Percentiles rank a stretch among this genome's conserved stretches.
These are phyloP conservation scores for Percopsis omiscomaycus DNA, from an alignment of 2,797 vertebrate species.

Conservation along the genomic window DNA sequence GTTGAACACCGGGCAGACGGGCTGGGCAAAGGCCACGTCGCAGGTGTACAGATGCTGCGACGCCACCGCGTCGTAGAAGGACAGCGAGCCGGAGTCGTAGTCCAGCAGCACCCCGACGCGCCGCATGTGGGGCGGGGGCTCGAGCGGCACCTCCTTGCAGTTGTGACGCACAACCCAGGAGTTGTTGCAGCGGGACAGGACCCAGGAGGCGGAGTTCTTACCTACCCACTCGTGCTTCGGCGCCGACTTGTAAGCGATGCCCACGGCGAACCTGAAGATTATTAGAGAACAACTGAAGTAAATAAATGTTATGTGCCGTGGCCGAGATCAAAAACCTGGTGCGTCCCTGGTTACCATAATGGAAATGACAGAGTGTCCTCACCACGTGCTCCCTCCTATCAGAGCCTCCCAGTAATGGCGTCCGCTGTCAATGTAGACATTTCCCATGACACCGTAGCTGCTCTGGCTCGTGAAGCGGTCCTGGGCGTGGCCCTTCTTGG, in stretches of 20 bases:
- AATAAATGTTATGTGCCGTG: not conserved
- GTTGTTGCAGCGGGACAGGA: constrained; percentile 94
- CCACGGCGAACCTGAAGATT: constrained; percentile 89
- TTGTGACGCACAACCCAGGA: constrained; percentile 94
- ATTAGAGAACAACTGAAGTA: not conserved
- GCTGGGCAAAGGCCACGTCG: constrained; percentile 90
- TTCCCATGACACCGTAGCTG: constrained; percentile 93
- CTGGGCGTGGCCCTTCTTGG: constrained; percentile 95
- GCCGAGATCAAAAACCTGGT: not conserved
- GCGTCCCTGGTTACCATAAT: not conserved
- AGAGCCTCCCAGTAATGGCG: constrained; percentile 98
- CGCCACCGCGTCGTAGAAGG: constrained; percentile 94
- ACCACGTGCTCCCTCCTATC: constrained; percentile 98
- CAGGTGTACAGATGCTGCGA: constrained; percentile 96
- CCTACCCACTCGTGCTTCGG: constrained; percentile 98
- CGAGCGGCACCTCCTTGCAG: constrained; percentile 91
- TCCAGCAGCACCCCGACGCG: constrained; percentile 93
- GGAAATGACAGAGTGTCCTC: constrained; percentile 38
- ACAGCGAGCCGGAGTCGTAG: constrained; percentile 93
- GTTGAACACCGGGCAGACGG: constrained; percentile 95
- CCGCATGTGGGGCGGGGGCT: constrained; percentile 91
- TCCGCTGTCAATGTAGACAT: constrained; percentile 97
- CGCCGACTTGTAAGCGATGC: constrained; percentile 94
- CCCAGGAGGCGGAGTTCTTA: constrained; percentile 95
- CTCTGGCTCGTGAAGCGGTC: constrained; percentile 95